phyloP scores from a whole-genome alignment of 2,113 vertebrate species.

The Pedionomus torquatus region DNA sequence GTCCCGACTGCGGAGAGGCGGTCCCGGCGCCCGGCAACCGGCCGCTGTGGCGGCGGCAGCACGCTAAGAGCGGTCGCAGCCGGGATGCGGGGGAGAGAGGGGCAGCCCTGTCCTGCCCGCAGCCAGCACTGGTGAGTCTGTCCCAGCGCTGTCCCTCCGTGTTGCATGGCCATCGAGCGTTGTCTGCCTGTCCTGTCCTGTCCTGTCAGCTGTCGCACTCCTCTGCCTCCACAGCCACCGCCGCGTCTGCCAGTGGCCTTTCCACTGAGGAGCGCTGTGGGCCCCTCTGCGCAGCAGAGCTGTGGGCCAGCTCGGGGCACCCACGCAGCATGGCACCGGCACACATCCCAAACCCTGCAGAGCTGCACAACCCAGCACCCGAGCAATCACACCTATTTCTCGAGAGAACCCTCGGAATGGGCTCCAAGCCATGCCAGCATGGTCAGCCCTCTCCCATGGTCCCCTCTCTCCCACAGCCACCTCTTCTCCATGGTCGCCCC shows the following conservation, averaged over 20 bases:
- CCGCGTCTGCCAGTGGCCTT: not conserved
- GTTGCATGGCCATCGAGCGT: not conserved
- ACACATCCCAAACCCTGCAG: not conserved
- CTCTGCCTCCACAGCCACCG: not conserved
- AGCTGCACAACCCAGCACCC: not conserved
- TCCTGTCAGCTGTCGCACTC: not conserved
- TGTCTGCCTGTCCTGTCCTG: not conserved
- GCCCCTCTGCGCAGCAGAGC: not conserved
- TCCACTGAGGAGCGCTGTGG: not conserved
- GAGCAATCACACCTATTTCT: not conserved
- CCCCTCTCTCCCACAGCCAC: not conserved
- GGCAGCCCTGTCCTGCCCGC: conserved; percentile 2
- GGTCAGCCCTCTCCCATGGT: not conserved
- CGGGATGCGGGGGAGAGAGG: not conserved
- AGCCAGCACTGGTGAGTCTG: conserved; percentile 12
- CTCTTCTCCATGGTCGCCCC: not conserved
- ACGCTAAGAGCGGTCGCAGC: not conserved
- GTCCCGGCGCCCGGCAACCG: not conserved
- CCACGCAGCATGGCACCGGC: not conserved
- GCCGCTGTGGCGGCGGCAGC: not conserved
- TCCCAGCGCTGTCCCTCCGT: not conserved
- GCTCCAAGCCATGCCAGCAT: not conserved
- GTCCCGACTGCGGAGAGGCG: not conserved
- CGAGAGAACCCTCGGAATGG: not conserved
- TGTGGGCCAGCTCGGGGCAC: not conserved